Conservation (phyloP, 2,888 invertebrate species). For the Dasysyrphus tricinctus region DNA sequence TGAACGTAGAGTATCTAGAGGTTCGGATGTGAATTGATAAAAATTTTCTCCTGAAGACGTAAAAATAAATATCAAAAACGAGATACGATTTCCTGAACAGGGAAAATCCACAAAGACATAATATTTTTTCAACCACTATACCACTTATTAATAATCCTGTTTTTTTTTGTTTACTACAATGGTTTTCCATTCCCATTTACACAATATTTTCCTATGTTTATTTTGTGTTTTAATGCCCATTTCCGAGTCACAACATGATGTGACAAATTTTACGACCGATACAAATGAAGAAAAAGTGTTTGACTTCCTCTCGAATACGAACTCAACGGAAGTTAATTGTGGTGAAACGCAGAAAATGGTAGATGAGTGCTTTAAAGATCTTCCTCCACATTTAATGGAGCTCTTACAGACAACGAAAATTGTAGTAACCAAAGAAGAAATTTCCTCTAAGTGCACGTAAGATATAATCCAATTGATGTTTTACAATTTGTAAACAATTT, state of each 20-base stretch:
- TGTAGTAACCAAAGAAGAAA: conserved; percentile 81
- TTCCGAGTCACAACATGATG: conserved; percentile 44
- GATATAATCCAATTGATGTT: conserved; percentile 48
- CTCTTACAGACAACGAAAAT: conserved; percentile 81
- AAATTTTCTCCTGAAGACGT: not conserved
- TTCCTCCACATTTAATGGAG: conserved; percentile 81
- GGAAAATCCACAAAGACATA: not conserved
- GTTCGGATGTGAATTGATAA: not conserved
- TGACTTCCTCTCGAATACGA: not conserved
- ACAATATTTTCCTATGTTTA: conserved; percentile 18
- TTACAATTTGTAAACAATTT: not conserved
- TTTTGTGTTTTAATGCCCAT: conserved; percentile 28
- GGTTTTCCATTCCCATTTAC: conserved; percentile 10
- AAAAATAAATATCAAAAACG: not conserved
- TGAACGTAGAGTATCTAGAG: not conserved
- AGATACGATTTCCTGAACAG: not conserved
- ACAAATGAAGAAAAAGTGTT: not conserved
- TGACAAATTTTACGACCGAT: conserved; percentile 31
- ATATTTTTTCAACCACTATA: not conserved
- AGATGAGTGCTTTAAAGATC: conserved; percentile 81
- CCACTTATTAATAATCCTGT: not conserved
- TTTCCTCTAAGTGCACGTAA: conserved; percentile 82
- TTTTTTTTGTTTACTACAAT: not conserved
- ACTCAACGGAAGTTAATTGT: conserved; percentile 76
- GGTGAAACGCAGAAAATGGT: conserved; percentile 81